Evolutionary conservation across 2,797 vertebrate species (phyloP).

Genomic region (Rousettus madagascariensis): DNA sequence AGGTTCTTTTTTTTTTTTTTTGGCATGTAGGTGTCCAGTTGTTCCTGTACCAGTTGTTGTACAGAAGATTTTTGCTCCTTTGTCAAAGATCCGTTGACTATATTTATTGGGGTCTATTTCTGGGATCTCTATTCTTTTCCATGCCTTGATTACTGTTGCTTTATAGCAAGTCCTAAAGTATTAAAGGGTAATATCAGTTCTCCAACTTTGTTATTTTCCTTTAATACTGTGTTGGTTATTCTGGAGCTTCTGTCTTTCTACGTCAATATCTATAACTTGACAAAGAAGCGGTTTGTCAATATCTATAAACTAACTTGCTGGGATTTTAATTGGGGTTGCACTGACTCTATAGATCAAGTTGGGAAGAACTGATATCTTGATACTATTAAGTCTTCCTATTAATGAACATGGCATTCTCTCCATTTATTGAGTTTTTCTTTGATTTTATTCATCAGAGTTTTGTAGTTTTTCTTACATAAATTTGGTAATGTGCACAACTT

Average conservation of each 20-base stretch:
- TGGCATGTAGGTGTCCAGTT: not conserved
- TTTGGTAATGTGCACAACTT: not conserved
- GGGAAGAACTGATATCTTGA: not conserved
- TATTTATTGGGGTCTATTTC: not conserved
- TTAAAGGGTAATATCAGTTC: not conserved
- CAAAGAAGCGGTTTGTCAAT: not conserved
- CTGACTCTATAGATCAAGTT: not conserved
- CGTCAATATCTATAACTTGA: not conserved
- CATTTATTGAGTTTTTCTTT: not conserved
- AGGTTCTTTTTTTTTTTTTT: not conserved
- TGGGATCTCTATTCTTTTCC: not conserved
- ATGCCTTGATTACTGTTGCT: not conserved
- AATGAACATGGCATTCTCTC: not conserved
- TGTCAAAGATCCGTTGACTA: not conserved
- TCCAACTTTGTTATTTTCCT: not conserved
- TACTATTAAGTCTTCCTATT: not conserved
- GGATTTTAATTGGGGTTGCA: not conserved
- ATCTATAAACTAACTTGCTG: not conserved
- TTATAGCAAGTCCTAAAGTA: not conserved
- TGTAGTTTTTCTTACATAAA: not conserved
- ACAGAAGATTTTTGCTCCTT: not conserved
- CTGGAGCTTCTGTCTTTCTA: not conserved
- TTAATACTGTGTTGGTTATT: not conserved
- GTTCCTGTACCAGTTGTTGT: not conserved
- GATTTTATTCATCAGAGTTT: not conserved